Evolutionary conservation across 2,888 invertebrate genomes (phyloP), one percentile per base, ranked within the genome.

Genomic region (Dasypogon diadema): DNA sequence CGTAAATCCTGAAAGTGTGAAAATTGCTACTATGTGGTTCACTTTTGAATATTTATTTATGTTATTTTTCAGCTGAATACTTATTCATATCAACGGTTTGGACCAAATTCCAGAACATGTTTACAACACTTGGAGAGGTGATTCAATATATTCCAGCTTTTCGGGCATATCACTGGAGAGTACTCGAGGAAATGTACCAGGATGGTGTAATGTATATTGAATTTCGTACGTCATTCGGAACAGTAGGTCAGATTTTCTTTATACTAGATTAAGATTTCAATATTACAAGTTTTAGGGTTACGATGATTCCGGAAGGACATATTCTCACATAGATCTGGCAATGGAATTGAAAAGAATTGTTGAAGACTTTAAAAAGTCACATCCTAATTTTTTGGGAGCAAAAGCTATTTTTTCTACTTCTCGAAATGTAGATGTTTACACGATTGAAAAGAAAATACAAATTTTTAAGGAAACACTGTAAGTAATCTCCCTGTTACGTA

Each of bases 141-240:
- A 79, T 90, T 2, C 83, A 83, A 12, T 90, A 89, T 75, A 83
- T 86, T 76, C 89, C 90, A 0, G 88, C 89, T 0, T 90, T 87
- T 81, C 87, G 88, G 74, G 87, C 88, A 12, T 89, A 89, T 80
- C 87, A 89, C 77, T 87, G 88, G 80, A 87, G 87, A 77, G 83
- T 88, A 46, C 84, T 92, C 2, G 82, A 87, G 65, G 90, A 91
- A 80, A 82, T 90, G 37, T 87, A 88, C 78, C 85, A 88, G 0
- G 92, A 92, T 80, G 91, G 91, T 78, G 85, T 92, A 0, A 86
- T 89, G 82, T 91, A 91, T 78, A 82, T 89, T 0, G 92, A 92
- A 82, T 78, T 91, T 4, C 86, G 92, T 55, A 77, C 82, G 6
- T 79, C 81, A 21, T 79, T 83, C 4, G 79, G 79, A 14, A 79